A percentile compares a stretch with the other conserved stretches of the same genome.
Evolutionary conservation across 1,140 invertebrate genomes (phyloP).

Genomic region (Protaetia brevitarsis): DNA sequence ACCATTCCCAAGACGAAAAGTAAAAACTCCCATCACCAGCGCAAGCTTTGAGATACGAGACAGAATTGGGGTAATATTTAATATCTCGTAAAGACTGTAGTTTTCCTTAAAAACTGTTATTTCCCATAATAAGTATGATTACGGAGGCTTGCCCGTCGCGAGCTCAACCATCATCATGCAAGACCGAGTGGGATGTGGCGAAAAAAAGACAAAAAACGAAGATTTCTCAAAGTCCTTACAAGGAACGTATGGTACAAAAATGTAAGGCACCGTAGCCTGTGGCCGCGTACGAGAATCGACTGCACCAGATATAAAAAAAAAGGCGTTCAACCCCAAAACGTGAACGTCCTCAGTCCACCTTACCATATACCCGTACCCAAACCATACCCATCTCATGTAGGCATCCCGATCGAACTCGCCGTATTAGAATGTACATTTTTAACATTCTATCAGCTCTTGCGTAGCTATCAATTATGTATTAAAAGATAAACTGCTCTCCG

Average conservation of each 20-base stretch:
- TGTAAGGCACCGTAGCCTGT: neutral
- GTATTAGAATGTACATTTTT: conserved; percentile 49
- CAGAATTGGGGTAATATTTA: conserved; percentile 19
- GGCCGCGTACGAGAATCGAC: neutral
- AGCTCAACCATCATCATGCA: neutral
- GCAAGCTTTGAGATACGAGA: neutral
- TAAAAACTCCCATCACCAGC: too few species aligned
- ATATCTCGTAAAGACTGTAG: conserved; percentile 23
- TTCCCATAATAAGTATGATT: conserved; percentile 23
- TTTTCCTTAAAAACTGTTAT: conserved; percentile 23
- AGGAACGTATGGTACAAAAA: neutral
- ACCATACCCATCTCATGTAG: neutral
- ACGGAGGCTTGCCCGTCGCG: conserved; percentile 7
- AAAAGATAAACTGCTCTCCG: conserved; percentile 49
- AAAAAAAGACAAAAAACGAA: neutral
- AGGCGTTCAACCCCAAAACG: too few species aligned
- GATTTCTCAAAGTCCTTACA: neutral
- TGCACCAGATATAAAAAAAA: too few species aligned
- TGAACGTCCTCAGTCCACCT: neutral
- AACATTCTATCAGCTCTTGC: conserved; percentile 47
- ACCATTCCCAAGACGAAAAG: too few species aligned
- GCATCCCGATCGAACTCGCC: conserved; percentile 21
- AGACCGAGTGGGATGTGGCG: neutral
- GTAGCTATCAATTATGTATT: conserved; percentile 51
- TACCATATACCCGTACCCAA: neutral